phyloP scores from a whole-genome alignment of 2,888 invertebrate genomes.

The Andrena bicolor region DNA sequence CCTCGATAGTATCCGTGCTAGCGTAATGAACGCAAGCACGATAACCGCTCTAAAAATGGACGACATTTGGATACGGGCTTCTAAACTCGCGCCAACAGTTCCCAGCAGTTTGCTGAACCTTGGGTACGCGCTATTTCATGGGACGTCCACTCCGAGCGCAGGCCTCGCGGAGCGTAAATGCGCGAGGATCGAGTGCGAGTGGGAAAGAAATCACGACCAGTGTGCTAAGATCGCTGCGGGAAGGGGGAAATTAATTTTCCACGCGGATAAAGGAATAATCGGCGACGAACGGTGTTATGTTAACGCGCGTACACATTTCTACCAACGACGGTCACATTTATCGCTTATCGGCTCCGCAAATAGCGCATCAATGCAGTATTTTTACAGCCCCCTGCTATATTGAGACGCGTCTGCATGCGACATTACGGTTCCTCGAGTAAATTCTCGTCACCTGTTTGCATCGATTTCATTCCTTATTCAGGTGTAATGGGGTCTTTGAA shows the following conservation, averaged over 20 bases:
- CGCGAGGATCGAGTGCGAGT: background rate
- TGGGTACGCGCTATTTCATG: background rate
- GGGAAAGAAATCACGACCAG: background rate
- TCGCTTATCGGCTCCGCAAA: slow-evolving; percentile 49
- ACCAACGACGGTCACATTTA: slow-evolving; percentile 21
- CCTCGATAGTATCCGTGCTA: slow-evolving; percentile 16
- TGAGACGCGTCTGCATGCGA: slow-evolving; percentile 1
- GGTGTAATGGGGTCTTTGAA: background rate
- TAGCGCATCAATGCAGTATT: slow-evolving; percentile 42
- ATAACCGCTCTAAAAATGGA: slow-evolving; percentile 13
- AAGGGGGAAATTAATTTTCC: slow-evolving; percentile 28
- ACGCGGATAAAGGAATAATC: slow-evolving; percentile 22
- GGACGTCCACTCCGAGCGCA: background rate
- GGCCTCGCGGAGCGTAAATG: background rate
- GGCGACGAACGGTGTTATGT: background rate
- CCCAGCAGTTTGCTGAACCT: background rate
- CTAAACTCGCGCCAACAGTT: background rate
- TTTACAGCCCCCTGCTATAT: slow-evolving; percentile 26
- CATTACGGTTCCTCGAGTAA: background rate
- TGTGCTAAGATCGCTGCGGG: background rate
- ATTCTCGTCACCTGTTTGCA: background rate
- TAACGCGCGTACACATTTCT: background rate
- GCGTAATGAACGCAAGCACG: slow-evolving; percentile 11
- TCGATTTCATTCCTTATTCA: background rate
- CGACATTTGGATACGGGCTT: slow-evolving; percentile 3